A percentile compares a stretch with the other conserved stretches of the same genome.
These are phyloP conservation scores for Lasioglossum albipes DNA, from an alignment of 1,140 invertebrate genomes.

Conservation along the genomic window DNA sequence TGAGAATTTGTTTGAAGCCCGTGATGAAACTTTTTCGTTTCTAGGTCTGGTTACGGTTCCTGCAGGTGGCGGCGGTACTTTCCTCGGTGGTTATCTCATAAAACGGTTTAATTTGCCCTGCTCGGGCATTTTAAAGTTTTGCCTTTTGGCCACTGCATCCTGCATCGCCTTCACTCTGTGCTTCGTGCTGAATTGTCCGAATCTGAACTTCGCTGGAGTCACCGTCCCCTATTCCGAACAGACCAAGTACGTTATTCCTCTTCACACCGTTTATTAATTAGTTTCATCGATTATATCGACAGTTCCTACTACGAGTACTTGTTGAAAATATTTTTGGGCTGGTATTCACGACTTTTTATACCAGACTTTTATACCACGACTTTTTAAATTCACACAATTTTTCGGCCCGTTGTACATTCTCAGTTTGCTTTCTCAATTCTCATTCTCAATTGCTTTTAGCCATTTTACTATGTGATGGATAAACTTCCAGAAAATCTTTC, in stretches of 20 bases:
- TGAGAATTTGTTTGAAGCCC: neutral
- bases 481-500: conserved; percentile 60
- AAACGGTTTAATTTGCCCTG: conserved; percentile 87
- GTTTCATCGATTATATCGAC: no score
- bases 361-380: no score
- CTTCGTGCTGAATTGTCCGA: conserved; percentile 88
- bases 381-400: no score
- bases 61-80: conserved; percentile 88
- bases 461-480: no score
- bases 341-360: no score
- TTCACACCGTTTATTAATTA: no score
- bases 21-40: conserved; percentile 17
- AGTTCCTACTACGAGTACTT: no score
- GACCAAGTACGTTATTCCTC: conserved; percentile 75
- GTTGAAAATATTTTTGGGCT: no score
- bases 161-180: conserved; percentile 83
- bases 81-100: conserved; percentile 89
- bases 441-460: no score
- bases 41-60: conserved; percentile 86
- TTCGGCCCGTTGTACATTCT: no score
- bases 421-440: no score
- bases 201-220: conserved; percentile 87
- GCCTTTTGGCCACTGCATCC: conserved; percentile 82
- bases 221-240: conserved; percentile 81
- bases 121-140: conserved; percentile 88